A percentile compares a stretch with the other conserved stretches of the same genome.
phyloP scores from a whole-genome alignment of 2,888 invertebrate genomes.

The Catocala fraxini region DNA sequence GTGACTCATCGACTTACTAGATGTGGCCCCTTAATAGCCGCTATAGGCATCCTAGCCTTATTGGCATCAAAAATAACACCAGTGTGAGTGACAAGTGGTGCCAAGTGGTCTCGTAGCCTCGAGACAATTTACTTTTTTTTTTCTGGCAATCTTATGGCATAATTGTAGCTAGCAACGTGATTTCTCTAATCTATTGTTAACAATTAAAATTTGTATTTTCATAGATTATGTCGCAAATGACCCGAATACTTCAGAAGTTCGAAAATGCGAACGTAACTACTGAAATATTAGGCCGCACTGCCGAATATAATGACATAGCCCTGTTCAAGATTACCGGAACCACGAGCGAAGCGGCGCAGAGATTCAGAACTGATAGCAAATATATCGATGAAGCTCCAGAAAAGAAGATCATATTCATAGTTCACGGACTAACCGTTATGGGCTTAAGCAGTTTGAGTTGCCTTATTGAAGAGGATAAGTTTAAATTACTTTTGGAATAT shows the following conservation, averaged over 20 bases:
- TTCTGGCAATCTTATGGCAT: no score
- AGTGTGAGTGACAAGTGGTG: no score
- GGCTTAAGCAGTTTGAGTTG: conserved; percentile 54
- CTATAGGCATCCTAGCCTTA: no score
- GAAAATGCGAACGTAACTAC: conserved; percentile 58
- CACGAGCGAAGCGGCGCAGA: conserved; percentile 20
- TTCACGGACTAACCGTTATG: conserved; percentile 72
- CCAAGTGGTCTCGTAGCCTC: no score
- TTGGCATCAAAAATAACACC: no score
- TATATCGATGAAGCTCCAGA: conserved; percentile 66
- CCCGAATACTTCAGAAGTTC: conserved; percentile 46
- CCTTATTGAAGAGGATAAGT: conserved; percentile 36
- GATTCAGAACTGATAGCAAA: conserved; percentile 63
- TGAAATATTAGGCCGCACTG: conserved; percentile 65
- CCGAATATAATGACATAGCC: conserved; percentile 72
- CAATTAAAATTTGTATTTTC: conserved; percentile 25
- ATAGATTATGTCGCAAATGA: conserved; percentile 62
- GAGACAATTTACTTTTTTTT: no score
- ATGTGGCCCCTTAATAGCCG: no score
- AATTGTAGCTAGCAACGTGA: no score
- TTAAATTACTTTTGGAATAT: conserved; percentile 58
- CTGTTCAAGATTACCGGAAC: conserved; percentile 59
- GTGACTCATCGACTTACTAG: no score
- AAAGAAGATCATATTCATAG: conserved; percentile 77
- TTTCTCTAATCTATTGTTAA: not conserved